Conservation (phyloP, 2,888 invertebrate species). For the Tetanocera ferruginea region DNA sequence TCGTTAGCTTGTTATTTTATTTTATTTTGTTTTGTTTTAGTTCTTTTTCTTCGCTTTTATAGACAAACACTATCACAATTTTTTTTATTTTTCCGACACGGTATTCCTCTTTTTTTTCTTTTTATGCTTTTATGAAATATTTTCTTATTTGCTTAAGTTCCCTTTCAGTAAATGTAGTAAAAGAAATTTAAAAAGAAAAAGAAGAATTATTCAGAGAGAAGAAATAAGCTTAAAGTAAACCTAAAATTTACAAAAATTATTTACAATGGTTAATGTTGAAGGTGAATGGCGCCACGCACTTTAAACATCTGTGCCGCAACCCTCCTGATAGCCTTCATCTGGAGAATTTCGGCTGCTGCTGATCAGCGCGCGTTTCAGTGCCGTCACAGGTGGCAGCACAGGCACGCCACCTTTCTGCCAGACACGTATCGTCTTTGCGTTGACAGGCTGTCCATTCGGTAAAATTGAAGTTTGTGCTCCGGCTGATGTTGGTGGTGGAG, state of each 20-base stretch:
- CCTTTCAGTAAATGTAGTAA: background rate
- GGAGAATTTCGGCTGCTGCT: constrained; percentile 88
- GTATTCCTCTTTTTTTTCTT: background rate
- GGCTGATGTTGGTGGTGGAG: constrained; percentile 7
- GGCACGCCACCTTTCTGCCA: constrained; percentile 89
- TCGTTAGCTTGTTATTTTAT: background rate
- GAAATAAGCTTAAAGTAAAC: background rate
- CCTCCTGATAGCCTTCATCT: constrained; percentile 93
- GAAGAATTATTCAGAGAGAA: background rate
- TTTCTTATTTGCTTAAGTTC: background rate
- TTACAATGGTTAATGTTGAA: constrained; percentile 16
- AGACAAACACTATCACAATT: constrained; percentile 68
- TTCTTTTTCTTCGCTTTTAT: constrained; percentile 16
- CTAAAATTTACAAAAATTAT: constrained; percentile 7
- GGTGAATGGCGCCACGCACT: constrained; percentile 19
- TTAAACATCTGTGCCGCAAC: constrained; percentile 92
- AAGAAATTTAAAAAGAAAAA: background rate
- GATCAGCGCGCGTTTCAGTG: constrained; percentile 85
- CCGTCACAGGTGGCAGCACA: constrained; percentile 86
- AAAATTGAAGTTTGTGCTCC: constrained; percentile 48
- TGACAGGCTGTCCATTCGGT: constrained; percentile 71
- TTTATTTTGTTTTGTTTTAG: constrained; percentile 14
- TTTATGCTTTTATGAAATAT: background rate
- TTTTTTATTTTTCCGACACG: constrained; percentile 39
- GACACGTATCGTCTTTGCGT: constrained; percentile 85